Evolutionary conservation across 2,888 invertebrate genomes (phyloP).

Genomic region (Seira sanloemensis): DNA sequence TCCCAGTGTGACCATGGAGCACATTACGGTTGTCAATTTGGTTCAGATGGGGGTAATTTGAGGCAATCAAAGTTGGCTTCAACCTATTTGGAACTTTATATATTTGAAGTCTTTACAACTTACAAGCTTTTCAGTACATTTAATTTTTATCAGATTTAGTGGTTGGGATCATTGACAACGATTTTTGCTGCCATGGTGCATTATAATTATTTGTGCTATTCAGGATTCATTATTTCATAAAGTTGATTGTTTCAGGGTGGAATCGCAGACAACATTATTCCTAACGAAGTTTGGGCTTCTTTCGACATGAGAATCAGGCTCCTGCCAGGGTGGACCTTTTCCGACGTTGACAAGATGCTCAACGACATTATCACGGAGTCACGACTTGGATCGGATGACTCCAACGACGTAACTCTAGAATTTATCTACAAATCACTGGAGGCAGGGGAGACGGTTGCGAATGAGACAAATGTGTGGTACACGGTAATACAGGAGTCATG

Average conservation of each 20-base stretch:
- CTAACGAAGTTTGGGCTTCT: constrained; percentile 84
- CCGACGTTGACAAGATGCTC: constrained; percentile 78
- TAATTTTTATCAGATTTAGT: too few relatives aligned
- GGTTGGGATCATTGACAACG: too few relatives aligned
- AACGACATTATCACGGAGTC: constrained; percentile 76
- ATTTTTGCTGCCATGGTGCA: too few relatives aligned
- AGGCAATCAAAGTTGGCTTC: too few relatives aligned
- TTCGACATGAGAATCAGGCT: constrained; percentile 85
- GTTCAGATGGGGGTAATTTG: constrained; percentile 21
- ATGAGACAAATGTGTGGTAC: constrained; percentile 84
- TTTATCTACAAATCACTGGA: constrained; percentile 81
- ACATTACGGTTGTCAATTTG: constrained; percentile 23
- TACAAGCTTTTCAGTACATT: too few relatives aligned
- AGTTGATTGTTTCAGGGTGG: constrained; percentile 90
- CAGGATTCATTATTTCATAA: neutral
- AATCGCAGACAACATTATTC: constrained; percentile 92
- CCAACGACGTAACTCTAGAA: constrained; percentile 81
- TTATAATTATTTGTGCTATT: neutral
- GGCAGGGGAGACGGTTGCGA: constrained; percentile 81
- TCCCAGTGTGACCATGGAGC: constrained; percentile 81
- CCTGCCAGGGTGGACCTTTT: constrained; percentile 75
- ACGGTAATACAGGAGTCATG: constrained; percentile 80
- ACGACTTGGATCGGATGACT: constrained; percentile 79
- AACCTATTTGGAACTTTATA: too few relatives aligned
- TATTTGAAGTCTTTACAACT: too few relatives aligned